phyloP scores from a whole-genome alignment of 2,113 vertebrate genomes.

The Morone saxatilis region DNA sequence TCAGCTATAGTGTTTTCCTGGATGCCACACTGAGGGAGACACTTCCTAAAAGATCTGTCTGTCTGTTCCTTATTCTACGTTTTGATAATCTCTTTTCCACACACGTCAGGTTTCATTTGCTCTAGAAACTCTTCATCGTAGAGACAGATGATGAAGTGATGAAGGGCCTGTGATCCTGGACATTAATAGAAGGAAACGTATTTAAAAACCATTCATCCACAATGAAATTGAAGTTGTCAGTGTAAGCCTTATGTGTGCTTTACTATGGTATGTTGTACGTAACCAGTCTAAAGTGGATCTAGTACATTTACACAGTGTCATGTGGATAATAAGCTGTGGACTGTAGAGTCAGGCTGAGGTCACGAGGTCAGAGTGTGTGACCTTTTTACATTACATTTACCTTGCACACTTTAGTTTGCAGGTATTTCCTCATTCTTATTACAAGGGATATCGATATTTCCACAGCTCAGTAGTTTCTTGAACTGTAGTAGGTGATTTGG shows the following conservation, averaged over 20 bases:
- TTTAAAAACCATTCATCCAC: not conserved
- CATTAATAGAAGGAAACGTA: not conserved
- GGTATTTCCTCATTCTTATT: not conserved
- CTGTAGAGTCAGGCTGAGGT: constrained; percentile 1
- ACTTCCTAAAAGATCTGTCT: not conserved
- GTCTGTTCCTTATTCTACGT: not conserved
- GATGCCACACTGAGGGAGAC: not conserved
- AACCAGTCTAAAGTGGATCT: not conserved
- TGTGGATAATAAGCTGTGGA: not conserved
- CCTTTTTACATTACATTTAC: not conserved
- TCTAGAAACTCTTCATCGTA: not conserved
- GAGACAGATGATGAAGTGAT: no score
- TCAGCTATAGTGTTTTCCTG: not conserved
- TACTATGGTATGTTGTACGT: not conserved
- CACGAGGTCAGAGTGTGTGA: not conserved
- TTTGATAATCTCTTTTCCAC: not conserved
- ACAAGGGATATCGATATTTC: not conserved
- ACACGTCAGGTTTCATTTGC: not conserved
- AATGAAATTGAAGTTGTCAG: not conserved
- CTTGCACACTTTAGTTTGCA: not conserved
- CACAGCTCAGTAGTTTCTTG: not conserved
- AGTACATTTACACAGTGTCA: not conserved
- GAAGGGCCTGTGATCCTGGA: not conserved
- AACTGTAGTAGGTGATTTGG: no score
- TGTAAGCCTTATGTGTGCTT: not conserved